phyloP scores from a whole-genome alignment of 2,888 invertebrate genomes.

The Drosophila vallismaia region DNA sequence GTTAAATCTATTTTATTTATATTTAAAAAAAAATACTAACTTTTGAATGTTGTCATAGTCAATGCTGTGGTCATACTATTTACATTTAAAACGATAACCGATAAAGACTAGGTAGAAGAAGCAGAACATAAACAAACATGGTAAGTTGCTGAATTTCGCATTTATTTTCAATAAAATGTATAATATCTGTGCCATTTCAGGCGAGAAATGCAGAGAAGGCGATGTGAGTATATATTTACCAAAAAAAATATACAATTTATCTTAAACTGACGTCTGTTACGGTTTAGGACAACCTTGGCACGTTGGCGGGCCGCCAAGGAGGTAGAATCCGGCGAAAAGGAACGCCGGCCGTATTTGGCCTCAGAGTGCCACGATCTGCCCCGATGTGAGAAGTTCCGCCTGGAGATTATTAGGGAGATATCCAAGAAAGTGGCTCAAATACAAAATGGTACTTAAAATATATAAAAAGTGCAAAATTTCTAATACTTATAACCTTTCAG shows the following conservation, averaged over 20 bases:
- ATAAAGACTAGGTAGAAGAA: constrained; percentile 2
- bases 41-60: too few species aligned
- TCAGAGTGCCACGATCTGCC: constrained; percentile 96
- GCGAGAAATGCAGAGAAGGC: constrained; percentile 99
- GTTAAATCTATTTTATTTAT: too few species aligned
- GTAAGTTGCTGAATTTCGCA: constrained; percentile 54
- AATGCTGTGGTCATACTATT: not conserved
- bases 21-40: too few species aligned
- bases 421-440: constrained; percentile 99
- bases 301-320: constrained; percentile 99
- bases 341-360: constrained; percentile 96
- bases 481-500: constrained; percentile 82
- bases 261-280: not conserved
- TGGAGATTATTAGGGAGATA: constrained; percentile 98
- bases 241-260: not conserved
- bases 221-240: constrained; percentile 89
- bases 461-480: not conserved
- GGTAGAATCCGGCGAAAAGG: constrained; percentile 94
- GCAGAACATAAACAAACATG: constrained; percentile 56
- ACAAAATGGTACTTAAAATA: constrained; percentile 90
- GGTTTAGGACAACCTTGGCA: constrained; percentile 94
- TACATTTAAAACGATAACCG: not conserved
- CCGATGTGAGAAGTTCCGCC: constrained; percentile 97
- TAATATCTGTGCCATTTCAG: constrained; percentile 84
- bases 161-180: constrained; percentile 4